Base-by-base conservation (phyloP, 2,797 vertebrate species). In the Spinibarbus caldwelli region DNA sequence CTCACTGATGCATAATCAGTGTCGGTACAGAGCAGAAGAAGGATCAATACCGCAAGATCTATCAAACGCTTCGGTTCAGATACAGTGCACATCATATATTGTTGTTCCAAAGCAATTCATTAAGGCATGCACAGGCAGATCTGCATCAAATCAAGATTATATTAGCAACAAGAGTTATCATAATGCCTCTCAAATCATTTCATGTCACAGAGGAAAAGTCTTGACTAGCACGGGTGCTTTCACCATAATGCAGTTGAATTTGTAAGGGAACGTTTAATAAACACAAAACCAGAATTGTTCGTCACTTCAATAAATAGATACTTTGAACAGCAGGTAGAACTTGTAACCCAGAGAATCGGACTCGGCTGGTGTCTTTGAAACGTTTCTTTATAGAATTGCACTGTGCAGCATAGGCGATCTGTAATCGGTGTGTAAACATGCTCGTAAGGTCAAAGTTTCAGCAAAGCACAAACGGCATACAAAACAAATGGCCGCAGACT, bases 81-180 rank as follows among this genome's bases (percentile, higher is more conserved):
- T 87, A 90, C 79, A 67, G 82, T 82, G 79, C 83, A 88, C 86
- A 83, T 87, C 59, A 88, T 75, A 88, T 89, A 88, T 64, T 87
- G 80, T 87, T 81, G 82, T 66, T 86, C 75, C 78, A 87, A 85
- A 87, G 88, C 86, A 89, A 84, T 90, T 84, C 49, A 67, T 88
- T 89, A 90, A 90, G 90, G 87, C 90, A 90, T 90, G 90, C 90
- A 90, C 88, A 89, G 85, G 90, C 90, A 89, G 80, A 79, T 89
- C 87, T 86, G 88, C 87, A 90, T 85, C 77, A 84, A 85, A 78
- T 88, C 68, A 89, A 62, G 85, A 84, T 87, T 88, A 85, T 89
- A 89, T 66, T 31, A 86, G 85, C 85, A 59, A 64, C 45, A 82
- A 54, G 68, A 73, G 45, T 71, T 47, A 66, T 78, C 59, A 86